These are phyloP conservation scores for Emydoidea blandingii DNA, from an alignment of 2,797 vertebrate genomes.

Conservation along the genomic window DNA sequence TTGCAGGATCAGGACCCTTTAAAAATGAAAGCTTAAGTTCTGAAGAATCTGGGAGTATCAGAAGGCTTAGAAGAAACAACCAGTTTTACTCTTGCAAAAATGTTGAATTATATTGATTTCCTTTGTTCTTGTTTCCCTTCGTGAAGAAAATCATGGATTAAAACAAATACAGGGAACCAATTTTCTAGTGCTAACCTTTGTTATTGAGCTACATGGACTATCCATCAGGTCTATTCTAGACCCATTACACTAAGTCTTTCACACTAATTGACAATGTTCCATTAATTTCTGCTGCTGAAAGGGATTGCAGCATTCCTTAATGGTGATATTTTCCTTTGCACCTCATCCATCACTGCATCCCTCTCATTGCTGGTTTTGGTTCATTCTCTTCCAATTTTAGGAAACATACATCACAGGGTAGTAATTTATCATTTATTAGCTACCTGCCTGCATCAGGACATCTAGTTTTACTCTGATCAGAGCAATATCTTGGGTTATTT, in stretches of 20 bases:
- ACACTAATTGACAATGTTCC: slow-evolving; percentile 49
- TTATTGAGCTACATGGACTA: neutral
- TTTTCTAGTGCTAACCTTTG: neutral
- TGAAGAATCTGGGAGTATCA: neutral
- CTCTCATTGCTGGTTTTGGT: slow-evolving; percentile 6
- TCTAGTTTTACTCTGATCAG: slow-evolving; percentile 20
- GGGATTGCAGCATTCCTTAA: slow-evolving; percentile 39
- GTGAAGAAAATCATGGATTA: neutral
- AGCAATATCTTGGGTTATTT: slow-evolving; percentile 5
- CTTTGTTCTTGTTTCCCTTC: neutral
- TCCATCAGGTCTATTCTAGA: slow-evolving; percentile 42
- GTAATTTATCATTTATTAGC: slow-evolving; percentile 38
- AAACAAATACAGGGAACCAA: neutral
- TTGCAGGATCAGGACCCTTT: neutral
- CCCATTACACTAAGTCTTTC: slow-evolving; percentile 36
- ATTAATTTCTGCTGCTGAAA: slow-evolving; percentile 56
- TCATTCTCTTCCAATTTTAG: slow-evolving; percentile 46
- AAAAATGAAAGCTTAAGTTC: neutral
- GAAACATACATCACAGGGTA: slow-evolving; percentile 20
- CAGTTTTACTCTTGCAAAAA: neutral
- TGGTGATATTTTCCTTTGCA: slow-evolving; percentile 26
- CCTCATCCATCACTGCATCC: neutral
- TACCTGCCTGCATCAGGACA: neutral
- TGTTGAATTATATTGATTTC: neutral
- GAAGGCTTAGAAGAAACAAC: neutral